phyloP scores from a whole-genome alignment of 2,113 vertebrate species.

The Gadus macrocephalus region DNA sequence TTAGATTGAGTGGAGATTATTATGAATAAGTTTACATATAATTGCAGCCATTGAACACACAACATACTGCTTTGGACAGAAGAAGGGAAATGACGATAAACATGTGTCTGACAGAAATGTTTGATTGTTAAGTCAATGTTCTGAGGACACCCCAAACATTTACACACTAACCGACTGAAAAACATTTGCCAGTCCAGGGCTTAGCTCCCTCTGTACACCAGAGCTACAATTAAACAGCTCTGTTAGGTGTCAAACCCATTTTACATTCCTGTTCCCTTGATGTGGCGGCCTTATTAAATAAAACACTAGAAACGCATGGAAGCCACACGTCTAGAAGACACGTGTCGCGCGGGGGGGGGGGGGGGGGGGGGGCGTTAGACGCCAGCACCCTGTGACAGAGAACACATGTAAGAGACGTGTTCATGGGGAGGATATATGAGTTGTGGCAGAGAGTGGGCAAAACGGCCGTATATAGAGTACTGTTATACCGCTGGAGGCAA shows the following conservation, averaged over 20 bases:
- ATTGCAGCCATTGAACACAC: too few species aligned
- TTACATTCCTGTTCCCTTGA: not conserved
- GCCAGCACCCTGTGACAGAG: not conserved
- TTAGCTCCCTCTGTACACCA: too few species aligned
- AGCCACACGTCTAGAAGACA: not conserved
- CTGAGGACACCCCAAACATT: too few species aligned
- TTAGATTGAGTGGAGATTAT: too few species aligned
- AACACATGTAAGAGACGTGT: slow-evolving; percentile 14
- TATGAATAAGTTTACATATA: too few species aligned
- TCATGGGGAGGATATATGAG: slow-evolving; percentile 6
- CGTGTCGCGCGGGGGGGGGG: not conserved
- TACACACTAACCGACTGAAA: too few species aligned
- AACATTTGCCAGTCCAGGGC: too few species aligned
- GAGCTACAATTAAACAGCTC: not conserved
- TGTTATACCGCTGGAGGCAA: slow-evolving; percentile 10
- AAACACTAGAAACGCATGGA: not conserved
- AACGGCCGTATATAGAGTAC: slow-evolving; percentile 10
- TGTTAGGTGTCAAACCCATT: not conserved
- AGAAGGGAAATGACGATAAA: too few species aligned
- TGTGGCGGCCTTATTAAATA: not conserved
- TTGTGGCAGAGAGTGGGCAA: not conserved
- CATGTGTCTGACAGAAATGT: too few species aligned
- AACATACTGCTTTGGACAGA: too few species aligned
- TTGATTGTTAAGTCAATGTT: too few species aligned
- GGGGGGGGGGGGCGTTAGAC: not conserved